A percentile compares a stretch with the other conserved stretches of the same genome.
Conservation (phyloP, 2,888 invertebrate genomes). For the Prosopocoilus inquinatus region DNA sequence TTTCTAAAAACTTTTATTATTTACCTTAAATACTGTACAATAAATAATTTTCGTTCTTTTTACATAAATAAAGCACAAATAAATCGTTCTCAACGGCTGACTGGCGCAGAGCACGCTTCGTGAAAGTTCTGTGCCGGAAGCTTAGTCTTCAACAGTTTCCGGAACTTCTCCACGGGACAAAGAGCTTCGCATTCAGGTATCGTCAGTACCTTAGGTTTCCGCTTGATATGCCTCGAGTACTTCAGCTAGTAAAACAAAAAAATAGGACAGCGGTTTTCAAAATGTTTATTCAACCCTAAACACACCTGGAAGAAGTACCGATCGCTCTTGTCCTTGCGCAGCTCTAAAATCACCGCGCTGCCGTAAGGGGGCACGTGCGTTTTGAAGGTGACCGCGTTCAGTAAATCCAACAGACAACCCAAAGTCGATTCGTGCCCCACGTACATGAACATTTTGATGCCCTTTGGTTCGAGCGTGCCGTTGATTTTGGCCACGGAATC, state of each 20-base stretch:
- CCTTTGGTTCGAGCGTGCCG: constrained; percentile 24
- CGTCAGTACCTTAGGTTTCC: constrained; percentile 25
- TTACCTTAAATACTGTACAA: too few species aligned
- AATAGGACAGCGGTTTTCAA: not conserved
- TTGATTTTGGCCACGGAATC: constrained; percentile 34
- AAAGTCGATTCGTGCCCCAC: constrained; percentile 44
- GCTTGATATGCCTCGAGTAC: constrained; percentile 29
- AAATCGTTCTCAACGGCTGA: not conserved
- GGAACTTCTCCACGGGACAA: constrained; percentile 31
- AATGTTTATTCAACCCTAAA: not conserved
- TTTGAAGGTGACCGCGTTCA: constrained; percentile 27
- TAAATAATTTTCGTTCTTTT: too few species aligned
- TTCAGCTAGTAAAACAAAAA: constrained; percentile 26
- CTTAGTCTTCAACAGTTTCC: constrained; percentile 18
- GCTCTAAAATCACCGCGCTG: constrained; percentile 38
- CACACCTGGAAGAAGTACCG: constrained; percentile 30
- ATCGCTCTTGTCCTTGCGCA: constrained; percentile 32
- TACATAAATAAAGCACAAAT: not conserved
- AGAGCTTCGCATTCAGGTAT: constrained; percentile 33
- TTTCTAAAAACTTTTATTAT: too few species aligned
- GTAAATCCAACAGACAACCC: constrained; percentile 34
- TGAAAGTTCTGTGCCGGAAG: constrained; percentile 17
- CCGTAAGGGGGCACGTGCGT: constrained; percentile 40
- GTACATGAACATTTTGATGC: constrained; percentile 41
- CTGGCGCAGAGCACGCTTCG: constrained; percentile 16